phyloP scores from a whole-genome alignment of 2,888 invertebrate genomes.

The Melanotus villosus region DNA sequence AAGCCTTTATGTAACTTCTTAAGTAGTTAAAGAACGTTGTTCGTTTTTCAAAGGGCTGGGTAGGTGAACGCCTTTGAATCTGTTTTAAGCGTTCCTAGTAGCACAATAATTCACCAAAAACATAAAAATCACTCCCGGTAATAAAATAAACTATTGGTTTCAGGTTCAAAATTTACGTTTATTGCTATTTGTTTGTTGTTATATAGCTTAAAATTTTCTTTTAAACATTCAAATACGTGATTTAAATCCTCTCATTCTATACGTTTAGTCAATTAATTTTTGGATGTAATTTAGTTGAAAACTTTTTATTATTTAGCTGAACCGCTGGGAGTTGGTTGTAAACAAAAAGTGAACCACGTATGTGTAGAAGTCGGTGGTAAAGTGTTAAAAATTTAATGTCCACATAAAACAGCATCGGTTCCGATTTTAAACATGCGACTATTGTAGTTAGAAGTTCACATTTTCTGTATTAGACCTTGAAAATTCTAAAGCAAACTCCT shows the following conservation, averaged over 20 bases:
- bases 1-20: constrained; percentile 22
- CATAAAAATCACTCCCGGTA: constrained; percentile 31
- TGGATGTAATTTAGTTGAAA: too few relatives aligned
- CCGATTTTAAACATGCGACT: constrained; percentile 4
- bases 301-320: too few relatives aligned
- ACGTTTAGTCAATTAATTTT: neutral
- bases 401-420: constrained; percentile 41
- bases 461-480: neutral
- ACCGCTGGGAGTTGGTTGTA: neutral
- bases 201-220: constrained; percentile 15
- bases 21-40: constrained; percentile 13
- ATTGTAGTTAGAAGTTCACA: too few relatives aligned
- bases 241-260: constrained; percentile 15
- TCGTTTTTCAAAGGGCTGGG: neutral
- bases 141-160: constrained; percentile 34
- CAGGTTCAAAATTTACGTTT: constrained; percentile 39
- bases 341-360: constrained; percentile 21
- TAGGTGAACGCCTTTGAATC: neutral
- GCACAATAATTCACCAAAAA: constrained; percentile 35
- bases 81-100: constrained; percentile 28
- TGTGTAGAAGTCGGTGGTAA: constrained; percentile 37
- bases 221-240: constrained; percentile 18
- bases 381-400: constrained; percentile 53
- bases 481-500: neutral
- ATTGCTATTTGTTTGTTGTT: constrained; percentile 46